phyloP scores from a whole-genome alignment of 2,113 vertebrate species.

The Hipposideros armiger region DNA sequence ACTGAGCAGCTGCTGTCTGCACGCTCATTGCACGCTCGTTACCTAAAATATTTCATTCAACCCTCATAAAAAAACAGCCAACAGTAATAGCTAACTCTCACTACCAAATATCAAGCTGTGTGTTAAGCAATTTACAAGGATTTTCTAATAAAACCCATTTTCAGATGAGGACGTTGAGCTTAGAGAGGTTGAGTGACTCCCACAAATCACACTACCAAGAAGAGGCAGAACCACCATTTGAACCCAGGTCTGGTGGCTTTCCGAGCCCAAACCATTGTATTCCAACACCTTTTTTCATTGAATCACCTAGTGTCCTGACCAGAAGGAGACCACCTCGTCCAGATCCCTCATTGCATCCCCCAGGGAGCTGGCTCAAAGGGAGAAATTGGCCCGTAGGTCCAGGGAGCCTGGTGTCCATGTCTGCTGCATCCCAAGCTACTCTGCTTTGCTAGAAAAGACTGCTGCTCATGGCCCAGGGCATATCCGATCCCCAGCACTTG shows the following conservation, averaged over 20 bases:
- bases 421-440: background rate
- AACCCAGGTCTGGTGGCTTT: background rate
- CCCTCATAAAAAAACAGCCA: background rate
- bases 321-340: background rate
- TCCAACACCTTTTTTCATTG: background rate
- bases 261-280: fast-evolving
- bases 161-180: background rate
- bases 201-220: background rate
- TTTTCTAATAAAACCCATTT: background rate
- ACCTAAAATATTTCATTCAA: background rate
- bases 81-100: background rate
- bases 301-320: too few relatives aligned
- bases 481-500: background rate
- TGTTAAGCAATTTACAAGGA: background rate
- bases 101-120: background rate
- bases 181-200: background rate
- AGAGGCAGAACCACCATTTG: background rate
- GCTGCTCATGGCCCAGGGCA: background rate
- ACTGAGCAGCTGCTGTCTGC: background rate
- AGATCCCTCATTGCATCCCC: background rate
- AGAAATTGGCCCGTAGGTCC: background rate
- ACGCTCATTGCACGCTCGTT: background rate
- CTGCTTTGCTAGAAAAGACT: background rate
- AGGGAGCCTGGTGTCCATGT: too few relatives aligned
- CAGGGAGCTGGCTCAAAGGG: background rate